Conservation (phyloP, 2,888 invertebrate species). For the Gymnocheta viridis region DNA sequence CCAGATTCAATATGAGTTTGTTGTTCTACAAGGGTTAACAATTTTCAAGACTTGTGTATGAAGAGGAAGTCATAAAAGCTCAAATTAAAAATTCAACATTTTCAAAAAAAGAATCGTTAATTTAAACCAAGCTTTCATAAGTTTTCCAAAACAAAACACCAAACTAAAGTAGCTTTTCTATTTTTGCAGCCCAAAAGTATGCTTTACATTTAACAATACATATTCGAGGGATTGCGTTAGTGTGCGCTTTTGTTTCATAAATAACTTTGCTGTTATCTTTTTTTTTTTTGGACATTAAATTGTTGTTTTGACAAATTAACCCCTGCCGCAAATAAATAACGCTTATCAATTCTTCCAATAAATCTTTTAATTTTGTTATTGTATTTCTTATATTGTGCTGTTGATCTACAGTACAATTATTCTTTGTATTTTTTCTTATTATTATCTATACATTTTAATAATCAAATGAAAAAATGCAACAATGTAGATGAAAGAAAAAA, state of each 20-base stretch:
- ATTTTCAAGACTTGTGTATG: no score
- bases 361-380: constrained; percentile 9
- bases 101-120: not conserved
- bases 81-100: not conserved
- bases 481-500: not conserved
- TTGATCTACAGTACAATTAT: constrained; percentile 17
- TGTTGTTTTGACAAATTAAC: constrained; percentile 44
- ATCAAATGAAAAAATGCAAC: not conserved
- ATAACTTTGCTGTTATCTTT: not conserved
- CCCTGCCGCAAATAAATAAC: constrained; percentile 34
- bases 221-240: no score
- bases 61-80: not conserved
- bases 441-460: not conserved
- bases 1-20: no score
- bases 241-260: not conserved
- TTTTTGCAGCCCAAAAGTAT: constrained; percentile 26
- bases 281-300: constrained; percentile 2
- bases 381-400: not conserved
- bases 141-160: not conserved
- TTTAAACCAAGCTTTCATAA: not conserved
- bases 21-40: no score
- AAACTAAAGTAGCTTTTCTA: not conserved
- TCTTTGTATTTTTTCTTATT: constrained; percentile 18
- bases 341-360: constrained; percentile 43
- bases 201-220: not conserved